Evolutionary conservation across 2,888 invertebrate species (phyloP), one percentile per base, ranked within the genome.

Genomic region (Nasonia oneida): DNA sequence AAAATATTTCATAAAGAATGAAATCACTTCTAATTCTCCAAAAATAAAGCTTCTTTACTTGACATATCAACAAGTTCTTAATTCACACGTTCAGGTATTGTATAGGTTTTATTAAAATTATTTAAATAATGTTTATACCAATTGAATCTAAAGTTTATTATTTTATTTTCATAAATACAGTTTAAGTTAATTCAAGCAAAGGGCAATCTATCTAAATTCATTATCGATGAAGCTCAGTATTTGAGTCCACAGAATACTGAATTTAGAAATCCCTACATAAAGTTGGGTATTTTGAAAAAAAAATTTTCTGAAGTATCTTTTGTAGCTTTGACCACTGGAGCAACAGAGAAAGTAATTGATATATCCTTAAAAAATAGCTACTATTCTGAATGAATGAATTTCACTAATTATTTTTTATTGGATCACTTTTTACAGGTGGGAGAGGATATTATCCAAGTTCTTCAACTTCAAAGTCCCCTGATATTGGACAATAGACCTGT

Each of bases 71-170:
- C 57, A 77, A 61, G 37, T 37, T 8, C 5, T 53, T 1, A 61
- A 33, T 3, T 29, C 18, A n/a, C 61, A 77, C 39, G 37, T 77
- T 77, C 37, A 61, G 39, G 77, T 77, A 77, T 53, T 33, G 37
- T 37, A 14, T 33, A 1, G 14, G 8, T 29, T 18, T 57, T 33
- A 10, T 33, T 53, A 42, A 33, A 39, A n/a, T 61, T 33, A 37
- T 61, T 3, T 18, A n/a, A 61, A 61, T 18, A 23, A 5, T 61
- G 6, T 61, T 61, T 61, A n/a, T 6, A 8, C 18, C 6, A 61
- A 61, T 61, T 61, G 5, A 61, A 23, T 39, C 5, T 61, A n/a
- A 53, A 4, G 8, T 53, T 29, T 76, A 50, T 8, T 57, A 29
- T 33, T n/a, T 61, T 37, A 23, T 37, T 37, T 37, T 37, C 4